These are phyloP conservation scores for Aptenodytes forsteri DNA, from an alignment of 2,113 vertebrate genomes.

Conservation along the genomic window DNA sequence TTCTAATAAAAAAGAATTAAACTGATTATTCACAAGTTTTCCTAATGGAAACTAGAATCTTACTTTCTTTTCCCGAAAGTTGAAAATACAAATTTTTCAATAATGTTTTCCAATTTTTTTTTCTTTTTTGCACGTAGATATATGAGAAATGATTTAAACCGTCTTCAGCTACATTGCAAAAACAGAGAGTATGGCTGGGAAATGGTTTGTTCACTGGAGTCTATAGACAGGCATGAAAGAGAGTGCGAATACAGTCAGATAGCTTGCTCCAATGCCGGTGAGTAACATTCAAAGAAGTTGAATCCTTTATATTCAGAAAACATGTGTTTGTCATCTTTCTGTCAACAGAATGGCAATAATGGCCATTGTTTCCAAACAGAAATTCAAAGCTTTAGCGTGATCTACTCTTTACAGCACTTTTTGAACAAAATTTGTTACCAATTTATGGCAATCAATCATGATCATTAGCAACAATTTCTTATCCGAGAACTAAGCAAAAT, in stretches of 20 bases:
- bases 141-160: constrained; percentile 89
- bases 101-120: not conserved
- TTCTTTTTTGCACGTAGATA: constrained; percentile 72
- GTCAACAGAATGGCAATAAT: not conserved
- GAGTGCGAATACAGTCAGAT: constrained; percentile 85
- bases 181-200: constrained; percentile 84
- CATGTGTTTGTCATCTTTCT: not conserved
- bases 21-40: not conserved
- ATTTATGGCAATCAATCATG: not conserved
- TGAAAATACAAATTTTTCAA: not conserved
- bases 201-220: constrained; percentile 85
- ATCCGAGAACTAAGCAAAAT: not conserved
- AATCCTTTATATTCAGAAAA: not conserved
- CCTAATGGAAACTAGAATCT: not conserved
- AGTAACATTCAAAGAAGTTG: not conserved
- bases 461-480: not conserved
- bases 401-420: not conserved
- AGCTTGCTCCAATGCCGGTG: constrained; percentile 82
- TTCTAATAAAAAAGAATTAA: not conserved
- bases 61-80: not conserved
- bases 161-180: constrained; percentile 85
- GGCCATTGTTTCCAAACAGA: not conserved
- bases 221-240: constrained; percentile 82
- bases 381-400: not conserved
- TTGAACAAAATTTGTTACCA: not conserved